Evolutionary conservation across 2,113 vertebrate genomes (phyloP), one percentile per base, ranked within the genome.

Genomic region (Centropristis striata): DNA sequence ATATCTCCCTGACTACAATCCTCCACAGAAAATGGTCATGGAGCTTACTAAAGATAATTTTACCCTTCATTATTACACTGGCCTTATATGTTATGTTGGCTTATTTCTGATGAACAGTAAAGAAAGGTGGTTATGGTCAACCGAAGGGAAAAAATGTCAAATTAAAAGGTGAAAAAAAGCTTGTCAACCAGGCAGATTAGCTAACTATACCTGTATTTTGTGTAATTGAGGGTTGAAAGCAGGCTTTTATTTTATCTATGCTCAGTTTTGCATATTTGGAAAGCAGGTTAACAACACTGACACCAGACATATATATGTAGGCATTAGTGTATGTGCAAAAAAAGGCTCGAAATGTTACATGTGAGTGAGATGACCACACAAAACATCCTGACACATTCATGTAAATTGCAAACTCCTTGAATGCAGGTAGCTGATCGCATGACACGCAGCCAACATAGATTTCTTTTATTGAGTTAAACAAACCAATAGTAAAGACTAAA

Each of bases 321-420:
- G n/a, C 18, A 16, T 5, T 23, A 14, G 4, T 73, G 61, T 54
- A 4, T 39, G 41, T 42, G 41, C 5, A 71, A 15, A 64, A 71
- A 61, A 25, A 32, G 4, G 15, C 63, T 72, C 41, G 77, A 77
- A 83, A 90, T 87, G 70, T 88, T 42, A 16, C 88, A 85, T 74
- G 25, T 28, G 50, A 41, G 78, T 87, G 86, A 54, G 51, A 84
- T 32, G 58, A 59, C 28, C 27, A 66, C 15, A 23, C 47, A 71
- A 39, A 42, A 51, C 71, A 75, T 44, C 72, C 42, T 70, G n/a
- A 54, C 75, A 71, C 42, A 25, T 3, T 55, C 14, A 20, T 46
- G 90, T 55, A 47, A 86, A 86, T 64, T 85, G 36, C 44, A 74
- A 54, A 25, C 9, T 16, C 25, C 9, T n/a, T 47, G n/a, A n/a